Evolutionary conservation across 1,140 invertebrate genomes (phyloP), one percentile per base, ranked within the genome.

Genomic region (Metopolophium dirhodum): DNA sequence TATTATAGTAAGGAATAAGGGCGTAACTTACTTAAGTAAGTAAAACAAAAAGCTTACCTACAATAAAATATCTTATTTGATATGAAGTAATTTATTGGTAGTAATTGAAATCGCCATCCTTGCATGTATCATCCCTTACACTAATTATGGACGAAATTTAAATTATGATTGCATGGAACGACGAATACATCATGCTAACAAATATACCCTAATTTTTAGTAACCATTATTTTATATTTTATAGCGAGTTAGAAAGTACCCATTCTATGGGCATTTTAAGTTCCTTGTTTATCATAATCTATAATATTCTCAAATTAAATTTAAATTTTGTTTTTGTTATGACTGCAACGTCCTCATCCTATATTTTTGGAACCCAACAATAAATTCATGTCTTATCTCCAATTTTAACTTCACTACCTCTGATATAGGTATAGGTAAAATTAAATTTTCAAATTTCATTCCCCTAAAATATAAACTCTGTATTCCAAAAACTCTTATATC

Each of bases 321-420:
- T 30, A 0, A 68, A 6, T 22, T 20, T 61, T 30, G 7, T n/a
- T 51, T 51, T 20, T 51, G 20, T 18, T 51, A 51, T 51, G 2
- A 51, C 51, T 51, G 18, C 18, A 22, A 2, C 1, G 8, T 51
- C 22, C 20, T 54, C 22, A 0, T 77, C n/a, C 1, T 77, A 6
- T 77, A 77, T 18, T 77, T 4, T 14, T 77, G 18, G 57, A 77
- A 20, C n/a, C 18, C 61, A 20, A 7, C 41, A 41, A 3, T 41
- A 6, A n/a, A 18, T 6, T n/a, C 0, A 6, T 18, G 61, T n/a
- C 18, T n/a, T 6, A n/a, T n/a, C 4, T 18, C 6, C 4, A 18
- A 77, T 7, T 77, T 18, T n/a, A n/a, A 18, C 14, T 7, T 18
- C 14, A 18, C 11, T 77, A 77, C 11, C n/a, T 0, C 41, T 3